Conservation (phyloP, 2,113 vertebrate genomes). For the Toxotes chatareus region DNA sequence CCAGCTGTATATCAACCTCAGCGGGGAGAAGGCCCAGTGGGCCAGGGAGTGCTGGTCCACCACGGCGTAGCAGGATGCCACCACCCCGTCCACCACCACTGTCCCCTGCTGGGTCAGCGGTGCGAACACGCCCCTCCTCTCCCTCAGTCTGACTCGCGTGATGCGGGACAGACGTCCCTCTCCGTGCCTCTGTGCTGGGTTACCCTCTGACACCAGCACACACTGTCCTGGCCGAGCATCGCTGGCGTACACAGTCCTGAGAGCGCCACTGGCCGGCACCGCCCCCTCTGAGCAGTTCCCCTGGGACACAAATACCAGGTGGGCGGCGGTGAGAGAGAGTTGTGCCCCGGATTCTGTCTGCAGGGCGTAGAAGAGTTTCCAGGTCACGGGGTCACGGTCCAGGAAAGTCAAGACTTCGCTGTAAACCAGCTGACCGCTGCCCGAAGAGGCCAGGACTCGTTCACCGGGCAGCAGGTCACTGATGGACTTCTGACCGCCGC, state of each 20-base stretch:
- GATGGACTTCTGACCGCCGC: slow-evolving; percentile 82
- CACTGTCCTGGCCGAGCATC: slow-evolving; percentile 73
- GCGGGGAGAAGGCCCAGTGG: slow-evolving; percentile 90
- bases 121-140: slow-evolving; percentile 86
- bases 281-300: slow-evolving; percentile 85
- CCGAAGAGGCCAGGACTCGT: slow-evolving; percentile 87
- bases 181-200: slow-evolving; percentile 3
- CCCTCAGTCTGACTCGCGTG: slow-evolving; percentile 70
- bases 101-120: slow-evolving; percentile 91
- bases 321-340: slow-evolving; percentile 89
- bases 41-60: slow-evolving; percentile 89
- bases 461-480: slow-evolving; percentile 87
- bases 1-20: slow-evolving; percentile 88
- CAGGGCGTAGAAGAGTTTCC: slow-evolving; percentile 87
- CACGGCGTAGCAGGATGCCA: slow-evolving; percentile 91
- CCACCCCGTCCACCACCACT: slow-evolving; percentile 89
- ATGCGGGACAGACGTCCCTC: slow-evolving; percentile 81
- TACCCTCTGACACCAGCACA: slow-evolving; percentile 61
- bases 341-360: slow-evolving; percentile 83
- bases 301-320: slow-evolving; percentile 88
- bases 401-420: slow-evolving; percentile 92
- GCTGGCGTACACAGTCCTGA: slow-evolving; percentile 86
- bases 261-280: slow-evolving; percentile 37
- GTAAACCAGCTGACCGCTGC: slow-evolving; percentile 82
- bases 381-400: slow-evolving; percentile 83